A percentile compares a stretch with the other conserved stretches of the same genome.
These are phyloP conservation scores for Stenotaenia linearis DNA, from an alignment of 2,888 invertebrate genomes.

Conservation along the genomic window DNA sequence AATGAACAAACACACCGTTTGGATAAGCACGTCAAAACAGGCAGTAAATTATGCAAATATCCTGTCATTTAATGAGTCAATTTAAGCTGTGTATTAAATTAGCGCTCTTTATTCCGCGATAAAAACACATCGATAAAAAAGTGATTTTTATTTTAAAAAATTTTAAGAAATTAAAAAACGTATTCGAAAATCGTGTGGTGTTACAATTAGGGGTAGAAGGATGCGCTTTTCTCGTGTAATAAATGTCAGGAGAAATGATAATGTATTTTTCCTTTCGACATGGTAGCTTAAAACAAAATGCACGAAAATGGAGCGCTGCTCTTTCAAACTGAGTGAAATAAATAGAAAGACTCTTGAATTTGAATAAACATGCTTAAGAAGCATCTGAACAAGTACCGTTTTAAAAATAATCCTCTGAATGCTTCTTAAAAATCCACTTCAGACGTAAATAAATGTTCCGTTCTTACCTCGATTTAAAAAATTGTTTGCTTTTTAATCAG, in stretches of 20 bases:
- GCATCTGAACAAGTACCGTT: not conserved
- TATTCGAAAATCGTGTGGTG: not conserved
- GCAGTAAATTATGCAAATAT: not conserved
- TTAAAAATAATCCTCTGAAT: not conserved
- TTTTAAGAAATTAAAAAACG: too few relatives aligned
- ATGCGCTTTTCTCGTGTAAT: not conserved
- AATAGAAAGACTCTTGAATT: not conserved
- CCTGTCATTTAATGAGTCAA: not conserved
- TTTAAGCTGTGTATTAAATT: not conserved
- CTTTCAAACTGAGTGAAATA: not conserved
- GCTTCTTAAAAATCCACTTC: too few relatives aligned
- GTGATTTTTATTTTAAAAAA: too few relatives aligned
- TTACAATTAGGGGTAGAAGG: not conserved
- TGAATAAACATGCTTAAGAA: not conserved
- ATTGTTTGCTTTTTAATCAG: too few relatives aligned
- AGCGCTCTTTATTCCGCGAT: not conserved
- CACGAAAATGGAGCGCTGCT: not conserved
- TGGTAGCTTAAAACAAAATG: too few relatives aligned
- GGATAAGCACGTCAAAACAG: not conserved
- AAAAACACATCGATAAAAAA: not conserved
- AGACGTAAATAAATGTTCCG: not conserved
- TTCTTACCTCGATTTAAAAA: too few relatives aligned
- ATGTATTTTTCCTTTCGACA: too few relatives aligned
- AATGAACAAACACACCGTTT: constrained; percentile 38
- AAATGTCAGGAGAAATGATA: too few relatives aligned